phyloP scores from a whole-genome alignment of 2,113 vertebrate genomes.

The Sisor rabdophorus region DNA sequence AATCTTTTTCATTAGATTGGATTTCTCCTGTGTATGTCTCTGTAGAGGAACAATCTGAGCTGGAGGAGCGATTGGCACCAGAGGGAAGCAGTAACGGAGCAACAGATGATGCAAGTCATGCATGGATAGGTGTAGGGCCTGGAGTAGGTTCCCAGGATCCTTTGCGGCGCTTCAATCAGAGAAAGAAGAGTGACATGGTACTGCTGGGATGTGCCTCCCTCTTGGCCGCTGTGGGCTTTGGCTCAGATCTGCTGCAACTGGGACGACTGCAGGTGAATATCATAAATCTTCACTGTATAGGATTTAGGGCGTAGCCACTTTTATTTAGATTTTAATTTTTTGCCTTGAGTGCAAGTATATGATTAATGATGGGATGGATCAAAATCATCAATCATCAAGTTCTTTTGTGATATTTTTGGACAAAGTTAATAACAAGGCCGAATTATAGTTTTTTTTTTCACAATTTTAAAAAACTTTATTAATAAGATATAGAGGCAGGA shows the following conservation, averaged over 20 bases:
- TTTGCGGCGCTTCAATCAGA: constrained; percentile 63
- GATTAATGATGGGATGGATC: neutral
- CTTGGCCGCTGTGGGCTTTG: constrained; percentile 77
- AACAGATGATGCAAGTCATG: constrained; percentile 59
- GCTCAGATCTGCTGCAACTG: constrained; percentile 74
- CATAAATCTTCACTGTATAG: neutral
- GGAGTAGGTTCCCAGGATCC: constrained; percentile 57
- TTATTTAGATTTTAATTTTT: neutral
- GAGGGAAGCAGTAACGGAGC: constrained; percentile 68
- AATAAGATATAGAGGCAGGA: no score
- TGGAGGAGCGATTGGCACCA: constrained; percentile 60
- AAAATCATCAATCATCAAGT: neutral
- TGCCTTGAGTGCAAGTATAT: neutral
- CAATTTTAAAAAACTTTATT: no score
- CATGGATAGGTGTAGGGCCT: constrained; percentile 55
- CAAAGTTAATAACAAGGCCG: no score
- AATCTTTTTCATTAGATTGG: neutral
- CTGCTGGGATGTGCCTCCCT: constrained; percentile 80
- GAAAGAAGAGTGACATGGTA: constrained; percentile 76
- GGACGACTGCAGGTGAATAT: constrained; percentile 67
- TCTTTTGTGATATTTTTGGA: no score
- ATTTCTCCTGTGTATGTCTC: neutral
- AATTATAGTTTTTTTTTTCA: no score
- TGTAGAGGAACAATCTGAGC: constrained; percentile 68
- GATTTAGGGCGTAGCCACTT: neutral